Evolutionary conservation across 2,888 invertebrate genomes (phyloP).

Genomic region (Desoria tigrina): DNA sequence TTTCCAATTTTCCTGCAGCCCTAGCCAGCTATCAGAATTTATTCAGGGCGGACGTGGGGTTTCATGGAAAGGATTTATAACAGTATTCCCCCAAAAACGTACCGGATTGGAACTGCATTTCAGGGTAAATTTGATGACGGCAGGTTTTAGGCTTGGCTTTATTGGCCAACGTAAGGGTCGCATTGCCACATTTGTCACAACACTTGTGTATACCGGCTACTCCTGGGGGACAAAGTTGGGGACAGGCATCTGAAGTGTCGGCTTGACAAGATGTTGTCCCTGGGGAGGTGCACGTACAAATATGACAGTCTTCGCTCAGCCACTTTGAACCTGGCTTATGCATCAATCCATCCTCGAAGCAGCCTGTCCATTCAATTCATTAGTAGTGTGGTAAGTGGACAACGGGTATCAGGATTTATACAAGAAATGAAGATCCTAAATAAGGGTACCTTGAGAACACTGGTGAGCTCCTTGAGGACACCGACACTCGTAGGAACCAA

Average conservation of each 20-base stretch:
- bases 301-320: constrained; percentile 53
- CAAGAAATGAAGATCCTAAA: neutral
- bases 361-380: constrained; percentile 60
- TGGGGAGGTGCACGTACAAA: constrained; percentile 51
- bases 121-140: constrained; percentile 52
- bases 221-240: constrained; percentile 46
- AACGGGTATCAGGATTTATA: too few relatives aligned
- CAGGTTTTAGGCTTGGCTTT: constrained; percentile 43
- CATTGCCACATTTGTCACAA: constrained; percentile 49
- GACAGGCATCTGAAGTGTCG: constrained; percentile 34
- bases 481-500: constrained; percentile 76
- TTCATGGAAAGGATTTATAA: too few relatives aligned
- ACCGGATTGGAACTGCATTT: constrained; percentile 52
- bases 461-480: constrained; percentile 61
- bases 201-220: constrained; percentile 41
- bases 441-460: constrained; percentile 55
- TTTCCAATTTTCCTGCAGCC: too few relatives aligned
- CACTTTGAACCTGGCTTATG: constrained; percentile 50
- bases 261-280: constrained; percentile 41
- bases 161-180: constrained; percentile 12
- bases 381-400: too few relatives aligned
- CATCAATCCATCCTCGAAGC: constrained; percentile 67
- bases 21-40: too few relatives aligned
- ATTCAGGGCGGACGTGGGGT: too few relatives aligned
- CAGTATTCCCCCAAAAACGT: constrained; percentile 11